Evolutionary conservation across 2,797 vertebrate species (phyloP).

Genomic region (Poeciliopsis presidionis): DNA sequence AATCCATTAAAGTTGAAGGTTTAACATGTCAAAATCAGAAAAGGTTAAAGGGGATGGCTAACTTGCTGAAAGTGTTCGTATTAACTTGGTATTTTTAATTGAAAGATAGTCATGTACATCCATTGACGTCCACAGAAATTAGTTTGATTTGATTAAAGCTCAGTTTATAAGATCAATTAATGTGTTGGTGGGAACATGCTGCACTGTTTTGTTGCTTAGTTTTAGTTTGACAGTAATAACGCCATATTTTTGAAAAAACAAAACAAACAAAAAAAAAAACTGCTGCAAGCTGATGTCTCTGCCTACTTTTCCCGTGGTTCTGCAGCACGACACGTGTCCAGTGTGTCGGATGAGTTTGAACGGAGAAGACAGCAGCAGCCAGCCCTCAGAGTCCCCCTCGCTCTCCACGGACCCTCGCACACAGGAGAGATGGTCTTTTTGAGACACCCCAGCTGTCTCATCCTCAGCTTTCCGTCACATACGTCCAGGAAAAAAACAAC

Average conservation of each 20-base stretch:
- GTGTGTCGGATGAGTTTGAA: conserved; percentile 96
- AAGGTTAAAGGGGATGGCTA: neutral
- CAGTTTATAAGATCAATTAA: neutral
- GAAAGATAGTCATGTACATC: neutral
- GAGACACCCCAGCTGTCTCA: conserved; percentile 66
- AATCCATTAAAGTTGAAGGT: neutral
- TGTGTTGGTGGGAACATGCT: no score
- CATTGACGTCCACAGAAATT: neutral
- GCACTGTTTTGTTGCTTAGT: neutral
- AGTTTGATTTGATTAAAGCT: neutral
- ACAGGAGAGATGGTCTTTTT: conserved; percentile 96
- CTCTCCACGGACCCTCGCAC: conserved; percentile 87
- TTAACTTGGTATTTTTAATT: neutral
- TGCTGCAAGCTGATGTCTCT: conserved; percentile 21
- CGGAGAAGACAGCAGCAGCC: conserved; percentile 89
- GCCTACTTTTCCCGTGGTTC: conserved; percentile 27
- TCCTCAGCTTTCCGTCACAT: conserved; percentile 33
- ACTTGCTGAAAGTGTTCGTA: neutral
- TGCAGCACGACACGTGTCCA: conserved; percentile 96
- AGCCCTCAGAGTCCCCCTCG: conserved; percentile 82
- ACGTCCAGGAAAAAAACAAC: conserved; percentile 30
- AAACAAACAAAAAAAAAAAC: neutral
- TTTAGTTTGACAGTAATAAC: neutral
- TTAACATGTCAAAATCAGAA: neutral
- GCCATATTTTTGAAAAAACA: neutral